Base-by-base conservation (phyloP, 35 echinoderm and acorn worm genomes). In the Amphiura filiformis region DNA sequence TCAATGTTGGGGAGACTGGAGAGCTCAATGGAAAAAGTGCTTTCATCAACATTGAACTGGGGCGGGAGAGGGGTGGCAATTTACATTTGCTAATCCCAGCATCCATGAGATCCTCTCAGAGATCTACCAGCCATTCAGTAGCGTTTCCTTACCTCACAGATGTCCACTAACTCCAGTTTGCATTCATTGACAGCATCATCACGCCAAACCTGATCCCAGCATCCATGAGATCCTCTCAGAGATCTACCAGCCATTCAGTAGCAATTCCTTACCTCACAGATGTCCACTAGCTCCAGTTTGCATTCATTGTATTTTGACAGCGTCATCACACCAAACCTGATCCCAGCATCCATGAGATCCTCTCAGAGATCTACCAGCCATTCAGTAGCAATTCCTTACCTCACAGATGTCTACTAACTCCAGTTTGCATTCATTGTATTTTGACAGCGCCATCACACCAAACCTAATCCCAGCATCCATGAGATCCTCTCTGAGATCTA, bases 191-290 rank as follows among this genome's bases (percentile, higher is more conserved):
- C 41, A 47, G 41, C 41, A 47, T 47, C 4, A 47, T 47, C 7
- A 23, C 61, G 28, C 2, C 61, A 70, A 70, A n/a, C 28, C 61
- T 2, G 87, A 89, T 56, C 79, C 56, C 36, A 81, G 78, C 84
- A 70, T 93, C 39, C 86, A 93, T 34, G 91, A 93, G 49, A 87
- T 93, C 34, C 82, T 93, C 28, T 86, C 91, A 34, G 91, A 93
- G 65, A 35, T 93, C 39, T 93, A 84, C 76, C 86, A 88, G 41
- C 91, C 91, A 0, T 93, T 93, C 88, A 80, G 88, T 49, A 75
- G 70, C 44, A 80, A 88, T 9, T 86, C 91, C 38, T 84, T 86
- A n/a, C 88, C 82, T 41, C 81, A 88, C 36, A 42, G n/a, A n/a
- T n/a, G n/a, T n/a, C n/a, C n/a, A n/a, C n/a, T n/a, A n/a, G n/a